A percentile compares a stretch with the other conserved stretches of the same genome.
Evolutionary conservation across 1,140 invertebrate genomes (phyloP).

Genomic region (Harlomillsia oculata): DNA sequence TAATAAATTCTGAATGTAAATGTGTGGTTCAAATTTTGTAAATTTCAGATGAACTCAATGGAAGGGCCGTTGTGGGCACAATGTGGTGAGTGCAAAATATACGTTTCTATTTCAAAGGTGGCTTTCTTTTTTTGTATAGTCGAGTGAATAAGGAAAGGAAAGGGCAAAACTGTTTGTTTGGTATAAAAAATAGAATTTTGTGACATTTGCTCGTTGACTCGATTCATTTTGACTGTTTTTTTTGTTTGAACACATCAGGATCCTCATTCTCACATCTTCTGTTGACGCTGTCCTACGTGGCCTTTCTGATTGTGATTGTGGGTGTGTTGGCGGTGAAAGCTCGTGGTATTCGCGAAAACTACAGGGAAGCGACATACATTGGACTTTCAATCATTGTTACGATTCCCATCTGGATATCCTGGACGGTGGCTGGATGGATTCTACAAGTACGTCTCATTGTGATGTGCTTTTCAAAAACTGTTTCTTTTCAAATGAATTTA

Average conservation of each 20-base stretch:
- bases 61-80: conserved; percentile 17
- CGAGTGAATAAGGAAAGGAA: too few species aligned
- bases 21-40: too few species aligned
- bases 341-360: conserved; percentile 81
- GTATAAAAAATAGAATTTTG: too few species aligned
- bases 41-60: too few species aligned
- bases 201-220: too few species aligned
- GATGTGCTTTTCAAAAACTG: not conserved
- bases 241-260: too few species aligned
- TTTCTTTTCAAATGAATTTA: not conserved
- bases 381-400: conserved; percentile 70
- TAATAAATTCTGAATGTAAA: too few species aligned
- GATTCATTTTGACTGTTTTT: too few species aligned
- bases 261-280: conserved; percentile 50
- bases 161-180: too few species aligned
- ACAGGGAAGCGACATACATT: conserved; percentile 80
- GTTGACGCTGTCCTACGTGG: conserved; percentile 66
- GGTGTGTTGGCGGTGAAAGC: conserved; percentile 71
- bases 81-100: too few species aligned
- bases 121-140: too few species aligned
- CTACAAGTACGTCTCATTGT: conserved; percentile 45
- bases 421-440: conserved; percentile 58
- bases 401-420: conserved; percentile 77
- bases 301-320: conserved; percentile 72
- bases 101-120: too few species aligned